Percentiles rank a stretch among this genome's conserved stretches.
phyloP scores from a whole-genome alignment of 37 sponge, comb jelly and placozoan genomes.

The Crambe crambe region DNA sequence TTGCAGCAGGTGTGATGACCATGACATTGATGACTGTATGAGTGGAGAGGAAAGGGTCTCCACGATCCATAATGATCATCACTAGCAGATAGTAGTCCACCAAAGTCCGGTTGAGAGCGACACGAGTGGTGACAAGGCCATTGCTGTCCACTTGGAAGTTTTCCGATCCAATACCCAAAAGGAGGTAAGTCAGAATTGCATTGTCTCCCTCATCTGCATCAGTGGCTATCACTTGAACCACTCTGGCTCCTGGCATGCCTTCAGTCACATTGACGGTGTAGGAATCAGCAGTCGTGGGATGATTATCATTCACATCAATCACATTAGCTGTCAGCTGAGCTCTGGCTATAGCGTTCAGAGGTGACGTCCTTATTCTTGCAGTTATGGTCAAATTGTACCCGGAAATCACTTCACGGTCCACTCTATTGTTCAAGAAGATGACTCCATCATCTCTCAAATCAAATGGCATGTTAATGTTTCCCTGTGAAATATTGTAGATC shows the following conservation, averaged over 20 bases:
- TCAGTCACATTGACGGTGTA: constrained; percentile 62
- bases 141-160: constrained; percentile 54
- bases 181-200: constrained; percentile 66
- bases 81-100: constrained; percentile 64
- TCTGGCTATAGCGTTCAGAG: constrained; percentile 41
- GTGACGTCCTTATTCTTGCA: constrained; percentile 43
- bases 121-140: constrained; percentile 52
- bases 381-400: constrained; percentile 50
- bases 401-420: constrained; percentile 62
- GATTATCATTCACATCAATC: constrained; percentile 86
- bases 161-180: constrained; percentile 64
- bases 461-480: constrained; percentile 55
- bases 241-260: constrained; percentile 7
- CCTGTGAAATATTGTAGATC: constrained; percentile 32
- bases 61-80: constrained; percentile 65
- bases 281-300: constrained; percentile 46
- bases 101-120: constrained; percentile 21
- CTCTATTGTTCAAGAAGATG: constrained; percentile 47
- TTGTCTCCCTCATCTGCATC: constrained; percentile 77
- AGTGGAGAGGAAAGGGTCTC: constrained; percentile 42
- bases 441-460: constrained; percentile 43
- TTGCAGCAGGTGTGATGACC: constrained; percentile 53
- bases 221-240: constrained; percentile 66
- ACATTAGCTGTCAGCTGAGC: constrained; percentile 47
- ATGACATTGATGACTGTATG: constrained; percentile 68